Evolutionary conservation across 2,797 vertebrate species (phyloP).

Genomic region (Scleropages formosus): DNA sequence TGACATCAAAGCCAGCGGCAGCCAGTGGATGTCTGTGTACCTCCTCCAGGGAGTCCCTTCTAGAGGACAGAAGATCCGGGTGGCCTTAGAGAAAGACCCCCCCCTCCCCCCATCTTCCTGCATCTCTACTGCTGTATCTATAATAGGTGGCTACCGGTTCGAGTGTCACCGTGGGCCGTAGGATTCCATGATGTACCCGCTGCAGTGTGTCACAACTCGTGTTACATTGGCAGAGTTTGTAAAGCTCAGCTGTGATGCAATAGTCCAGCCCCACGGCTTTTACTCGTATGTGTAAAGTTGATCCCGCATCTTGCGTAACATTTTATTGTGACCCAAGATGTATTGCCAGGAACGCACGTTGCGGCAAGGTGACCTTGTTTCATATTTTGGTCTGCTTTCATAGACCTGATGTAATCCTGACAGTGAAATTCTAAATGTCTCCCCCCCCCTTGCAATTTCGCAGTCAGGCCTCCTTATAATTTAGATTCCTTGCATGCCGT

Average conservation of each 20-base stretch:
- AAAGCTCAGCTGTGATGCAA: too few species aligned
- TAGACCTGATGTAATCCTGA: not conserved
- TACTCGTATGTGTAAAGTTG: not conserved
- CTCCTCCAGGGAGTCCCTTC: constrained; percentile 30
- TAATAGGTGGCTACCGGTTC: too few species aligned
- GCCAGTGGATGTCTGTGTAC: constrained; percentile 28
- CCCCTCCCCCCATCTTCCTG: not conserved
- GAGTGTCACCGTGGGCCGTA: too few species aligned
- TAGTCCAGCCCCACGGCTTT: not conserved
- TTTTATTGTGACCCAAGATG: not conserved
- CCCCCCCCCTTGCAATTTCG: not conserved
- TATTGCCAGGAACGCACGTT: too few species aligned
- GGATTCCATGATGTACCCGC: too few species aligned
- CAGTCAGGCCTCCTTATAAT: not conserved
- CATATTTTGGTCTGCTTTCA: not conserved
- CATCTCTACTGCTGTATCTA: not conserved
- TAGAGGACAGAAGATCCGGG: constrained; percentile 16
- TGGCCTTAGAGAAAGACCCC: constrained; percentile 9
- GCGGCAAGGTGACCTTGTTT: not conserved
- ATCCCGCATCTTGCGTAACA: not conserved
- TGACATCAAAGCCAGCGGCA: constrained; percentile 57
- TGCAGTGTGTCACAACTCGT: too few species aligned
- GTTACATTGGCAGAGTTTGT: too few species aligned
- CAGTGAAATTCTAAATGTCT: not conserved
- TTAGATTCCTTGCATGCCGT: not conserved